A percentile compares a stretch with the other conserved stretches of the same genome.
These are phyloP conservation scores for Lasioglossum vierecki DNA, from an alignment of 2,888 invertebrate genomes.

Conservation along the genomic window DNA sequence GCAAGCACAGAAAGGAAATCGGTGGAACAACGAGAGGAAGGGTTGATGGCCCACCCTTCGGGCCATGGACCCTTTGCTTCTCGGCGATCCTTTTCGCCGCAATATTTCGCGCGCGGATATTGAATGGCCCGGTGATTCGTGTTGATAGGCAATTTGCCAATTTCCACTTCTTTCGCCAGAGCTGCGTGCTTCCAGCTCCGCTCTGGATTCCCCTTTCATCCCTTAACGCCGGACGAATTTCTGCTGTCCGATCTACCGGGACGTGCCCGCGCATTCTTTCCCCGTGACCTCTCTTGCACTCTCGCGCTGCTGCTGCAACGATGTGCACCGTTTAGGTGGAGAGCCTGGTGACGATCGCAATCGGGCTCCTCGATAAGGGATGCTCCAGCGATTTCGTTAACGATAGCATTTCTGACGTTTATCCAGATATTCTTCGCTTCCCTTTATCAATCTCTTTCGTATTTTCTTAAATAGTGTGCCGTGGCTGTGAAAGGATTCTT, in stretches of 20 bases:
- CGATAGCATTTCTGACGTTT: background rate
- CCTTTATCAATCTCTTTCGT: background rate
- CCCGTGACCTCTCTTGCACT: background rate
- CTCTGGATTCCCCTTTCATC: slow-evolving; percentile 15
- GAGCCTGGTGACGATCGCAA: background rate
- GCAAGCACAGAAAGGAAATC: slow-evolving; percentile 48
- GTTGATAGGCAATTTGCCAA: slow-evolving; percentile 77
- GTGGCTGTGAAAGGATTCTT: background rate
- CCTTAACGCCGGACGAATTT: slow-evolving; percentile 12
- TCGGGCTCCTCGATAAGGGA: background rate
- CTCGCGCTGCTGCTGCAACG: background rate
- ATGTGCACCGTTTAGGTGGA: background rate
- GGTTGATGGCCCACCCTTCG: slow-evolving; percentile 9
- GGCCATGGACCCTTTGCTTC: slow-evolving; percentile 38
- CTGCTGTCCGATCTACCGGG: slow-evolving; percentile 2
- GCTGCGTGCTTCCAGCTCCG: background rate
- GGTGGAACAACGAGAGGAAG: slow-evolving; percentile 51
- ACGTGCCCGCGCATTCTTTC: slow-evolving; percentile 19
- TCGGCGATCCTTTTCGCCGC: slow-evolving; percentile 49
- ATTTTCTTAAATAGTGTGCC: background rate
- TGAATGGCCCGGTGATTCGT: slow-evolving; percentile 74
- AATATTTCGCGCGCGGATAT: slow-evolving; percentile 73
- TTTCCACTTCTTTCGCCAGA: slow-evolving; percentile 64
- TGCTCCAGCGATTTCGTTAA: slow-evolving; percentile 2
- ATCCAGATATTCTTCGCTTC: no score